phyloP scores from a whole-genome alignment of 2,113 vertebrate species.

The Rhea americana region DNA sequence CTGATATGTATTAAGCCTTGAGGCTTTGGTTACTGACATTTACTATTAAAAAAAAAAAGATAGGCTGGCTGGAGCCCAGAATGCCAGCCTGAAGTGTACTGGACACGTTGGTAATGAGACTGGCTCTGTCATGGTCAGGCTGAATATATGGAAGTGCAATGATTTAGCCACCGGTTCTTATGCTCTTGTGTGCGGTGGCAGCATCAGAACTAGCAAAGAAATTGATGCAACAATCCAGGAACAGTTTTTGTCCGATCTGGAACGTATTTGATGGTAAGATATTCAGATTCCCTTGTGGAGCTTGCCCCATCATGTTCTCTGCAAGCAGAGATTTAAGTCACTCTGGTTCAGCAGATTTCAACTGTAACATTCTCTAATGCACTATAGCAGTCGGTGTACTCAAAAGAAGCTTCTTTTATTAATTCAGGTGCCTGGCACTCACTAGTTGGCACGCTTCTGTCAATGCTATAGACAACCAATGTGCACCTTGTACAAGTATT shows the following conservation, averaged over 20 bases:
- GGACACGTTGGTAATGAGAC: neutral
- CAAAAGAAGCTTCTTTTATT: accelerated
- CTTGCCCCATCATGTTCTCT: neutral
- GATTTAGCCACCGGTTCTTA: neutral
- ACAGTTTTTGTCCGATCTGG: neutral
- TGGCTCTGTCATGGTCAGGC: neutral
- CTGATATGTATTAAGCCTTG: neutral
- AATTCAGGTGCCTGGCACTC: neutral
- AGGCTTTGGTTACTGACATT: constrained; percentile 32
- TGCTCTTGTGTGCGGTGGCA: neutral
- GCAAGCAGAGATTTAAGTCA: neutral
- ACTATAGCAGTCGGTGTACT: neutral
- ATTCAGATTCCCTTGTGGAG: accelerated
- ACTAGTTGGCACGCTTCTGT: neutral
- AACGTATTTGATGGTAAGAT: constrained; percentile 33
- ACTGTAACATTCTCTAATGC: neutral
- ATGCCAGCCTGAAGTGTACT: neutral
- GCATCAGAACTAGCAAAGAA: neutral
- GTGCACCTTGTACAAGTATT: neutral
- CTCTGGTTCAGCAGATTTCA: neutral
- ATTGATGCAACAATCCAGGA: constrained; percentile 15
- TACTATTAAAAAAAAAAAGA: neutral
- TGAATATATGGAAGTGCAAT: constrained; percentile 4
- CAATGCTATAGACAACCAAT: neutral
- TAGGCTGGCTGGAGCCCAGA: neutral